Evolutionary conservation across 2,888 invertebrate species (phyloP).

Genomic region (Chaetogeoica ovagalla): DNA sequence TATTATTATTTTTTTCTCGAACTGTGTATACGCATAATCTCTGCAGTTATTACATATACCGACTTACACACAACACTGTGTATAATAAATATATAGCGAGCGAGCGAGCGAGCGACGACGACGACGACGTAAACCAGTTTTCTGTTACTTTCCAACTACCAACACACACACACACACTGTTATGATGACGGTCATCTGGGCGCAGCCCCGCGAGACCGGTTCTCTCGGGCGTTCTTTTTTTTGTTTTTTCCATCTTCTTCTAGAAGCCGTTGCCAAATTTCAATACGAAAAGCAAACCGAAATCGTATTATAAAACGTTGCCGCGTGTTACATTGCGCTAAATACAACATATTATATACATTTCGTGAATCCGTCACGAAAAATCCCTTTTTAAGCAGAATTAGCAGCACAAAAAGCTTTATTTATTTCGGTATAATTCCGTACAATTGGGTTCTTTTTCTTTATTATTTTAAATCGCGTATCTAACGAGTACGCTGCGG

Average conservation of each 20-base stretch:
- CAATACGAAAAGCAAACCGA: slow-evolving; percentile 24
- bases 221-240: slow-evolving; percentile 23
- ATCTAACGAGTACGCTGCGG: too few species aligned
- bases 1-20: not conserved
- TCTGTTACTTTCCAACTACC: slow-evolving; percentile 48
- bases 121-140: slow-evolving; percentile 43
- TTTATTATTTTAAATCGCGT: too few species aligned
- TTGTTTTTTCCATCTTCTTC: not conserved
- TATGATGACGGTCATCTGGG: slow-evolving; percentile 53
- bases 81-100: not conserved
- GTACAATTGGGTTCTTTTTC: too few species aligned
- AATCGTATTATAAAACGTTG: slow-evolving; percentile 23
- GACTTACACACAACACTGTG: not conserved
- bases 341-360: not conserved
- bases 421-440: too few species aligned
- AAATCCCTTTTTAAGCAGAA: too few species aligned
- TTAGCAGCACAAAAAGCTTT: not conserved
- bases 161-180: slow-evolving; percentile 19
- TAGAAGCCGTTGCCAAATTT: slow-evolving; percentile 49
- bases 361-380: not conserved
- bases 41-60: too few species aligned
- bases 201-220: slow-evolving; percentile 48
- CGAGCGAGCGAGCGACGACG: not conserved
- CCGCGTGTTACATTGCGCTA: not conserved
- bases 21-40: not conserved